A percentile compares a stretch with the other conserved stretches of the same genome.
phyloP scores from a whole-genome alignment of 2,113 vertebrate genomes.

The Bubalus kerabau region DNA sequence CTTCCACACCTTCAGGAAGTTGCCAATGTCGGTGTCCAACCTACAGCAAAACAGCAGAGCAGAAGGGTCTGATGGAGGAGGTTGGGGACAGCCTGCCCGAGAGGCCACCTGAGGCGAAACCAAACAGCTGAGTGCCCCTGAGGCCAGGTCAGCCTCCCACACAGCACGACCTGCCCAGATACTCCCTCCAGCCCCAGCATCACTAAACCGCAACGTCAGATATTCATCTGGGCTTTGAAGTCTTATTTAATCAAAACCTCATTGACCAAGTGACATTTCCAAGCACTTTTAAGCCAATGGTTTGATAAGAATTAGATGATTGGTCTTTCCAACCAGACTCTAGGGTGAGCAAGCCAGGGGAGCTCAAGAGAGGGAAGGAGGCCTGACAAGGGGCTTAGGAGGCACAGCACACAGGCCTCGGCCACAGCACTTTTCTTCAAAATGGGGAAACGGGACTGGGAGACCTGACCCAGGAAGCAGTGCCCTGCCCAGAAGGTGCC shows the following conservation, averaged over 20 bases:
- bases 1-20: conserved; percentile 72
- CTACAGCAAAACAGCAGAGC: conserved; percentile 13
- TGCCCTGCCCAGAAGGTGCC: not conserved
- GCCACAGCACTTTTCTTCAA: not conserved
- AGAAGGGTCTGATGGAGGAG: not conserved
- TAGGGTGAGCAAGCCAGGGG: not conserved
- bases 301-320: not conserved
- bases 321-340: not conserved
- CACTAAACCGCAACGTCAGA: not conserved
- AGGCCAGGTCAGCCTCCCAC: not conserved
- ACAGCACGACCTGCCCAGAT: not conserved
- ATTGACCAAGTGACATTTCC: not conserved
- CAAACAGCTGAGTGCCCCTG: not conserved
- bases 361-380: not conserved
- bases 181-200: not conserved
- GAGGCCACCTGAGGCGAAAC: not conserved
- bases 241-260: not conserved
- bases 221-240: not conserved
- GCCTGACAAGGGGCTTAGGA: not conserved
- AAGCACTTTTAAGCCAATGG: not conserved
- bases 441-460: not conserved
- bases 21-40: conserved; percentile 64
- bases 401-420: not conserved
- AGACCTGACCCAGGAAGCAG: not conserved
- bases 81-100: not conserved